These are phyloP conservation scores for Tursiops truncatus DNA, from an alignment of 2,113 vertebrate genomes.

Conservation along the genomic window DNA sequence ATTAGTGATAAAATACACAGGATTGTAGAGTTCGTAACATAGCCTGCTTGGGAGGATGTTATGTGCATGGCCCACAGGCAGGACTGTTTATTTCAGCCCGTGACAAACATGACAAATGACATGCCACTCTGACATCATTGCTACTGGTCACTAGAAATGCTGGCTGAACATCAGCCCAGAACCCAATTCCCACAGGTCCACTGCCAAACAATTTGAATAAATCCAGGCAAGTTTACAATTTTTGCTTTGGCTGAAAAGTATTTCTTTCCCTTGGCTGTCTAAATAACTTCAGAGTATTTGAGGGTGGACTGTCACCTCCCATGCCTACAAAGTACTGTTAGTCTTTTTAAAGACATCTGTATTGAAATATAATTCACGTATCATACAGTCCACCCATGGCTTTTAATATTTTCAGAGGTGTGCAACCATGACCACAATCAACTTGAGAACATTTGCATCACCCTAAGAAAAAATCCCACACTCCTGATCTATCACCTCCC, in stretches of 20 bases:
- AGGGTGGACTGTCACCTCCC: neutral
- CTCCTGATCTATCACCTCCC: neutral
- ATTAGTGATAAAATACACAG: conserved; percentile 68
- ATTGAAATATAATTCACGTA: neutral
- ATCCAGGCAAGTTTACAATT: conserved; percentile 48
- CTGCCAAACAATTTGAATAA: conserved; percentile 72
- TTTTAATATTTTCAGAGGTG: neutral
- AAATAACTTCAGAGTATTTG: neutral
- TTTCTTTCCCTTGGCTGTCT: neutral
- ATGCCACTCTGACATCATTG: conserved; percentile 68
- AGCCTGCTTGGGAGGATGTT: conserved; percentile 63
- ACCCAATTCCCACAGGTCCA: conserved; percentile 64
- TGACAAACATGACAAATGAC: conserved; percentile 76
- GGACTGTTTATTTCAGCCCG: conserved; percentile 76
- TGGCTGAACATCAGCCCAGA: conserved; percentile 72
- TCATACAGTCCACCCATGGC: neutral
- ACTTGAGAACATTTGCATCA: neutral
- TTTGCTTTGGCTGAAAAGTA: conserved; percentile 54
- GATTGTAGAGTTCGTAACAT: conserved; percentile 38
- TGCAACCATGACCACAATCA: neutral
- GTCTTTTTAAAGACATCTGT: neutral
- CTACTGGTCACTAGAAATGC: conserved; percentile 68
- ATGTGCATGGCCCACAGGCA: conserved; percentile 38
- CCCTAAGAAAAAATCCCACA: neutral
- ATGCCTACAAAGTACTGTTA: neutral